phyloP scores from a whole-genome alignment of 1,140 invertebrate species.

The Chionoecetes opilio region DNA sequence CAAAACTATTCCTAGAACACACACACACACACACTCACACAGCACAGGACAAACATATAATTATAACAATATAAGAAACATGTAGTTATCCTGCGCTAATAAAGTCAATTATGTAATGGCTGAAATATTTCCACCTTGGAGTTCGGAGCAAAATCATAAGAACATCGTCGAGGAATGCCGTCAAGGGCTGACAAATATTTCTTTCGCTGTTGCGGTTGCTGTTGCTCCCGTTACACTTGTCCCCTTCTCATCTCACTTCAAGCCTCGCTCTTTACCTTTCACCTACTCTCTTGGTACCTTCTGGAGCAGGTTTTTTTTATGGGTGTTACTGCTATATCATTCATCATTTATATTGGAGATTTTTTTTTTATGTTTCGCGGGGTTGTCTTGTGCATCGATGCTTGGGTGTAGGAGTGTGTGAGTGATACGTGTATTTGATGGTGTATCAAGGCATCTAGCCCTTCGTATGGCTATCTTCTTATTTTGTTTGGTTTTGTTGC shows the following conservation, averaged over 20 bases:
- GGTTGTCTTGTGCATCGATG: too few species aligned
- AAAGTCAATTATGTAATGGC: background rate
- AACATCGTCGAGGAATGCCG: background rate
- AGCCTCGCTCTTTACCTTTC: background rate
- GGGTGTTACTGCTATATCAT: background rate
- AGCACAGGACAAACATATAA: too few species aligned
- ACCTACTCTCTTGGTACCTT: conserved; percentile 12
- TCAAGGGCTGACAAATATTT: conserved; percentile 17
- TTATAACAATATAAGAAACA: too few species aligned
- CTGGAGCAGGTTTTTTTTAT: background rate
- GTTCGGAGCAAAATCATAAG: background rate
- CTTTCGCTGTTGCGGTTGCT: background rate
- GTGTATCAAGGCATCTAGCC: background rate
- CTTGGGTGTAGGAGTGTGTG: too few species aligned
- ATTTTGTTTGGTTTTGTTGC: background rate
- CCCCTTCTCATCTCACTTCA: background rate
- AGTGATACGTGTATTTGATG: too few species aligned
- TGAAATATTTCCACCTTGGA: background rate
- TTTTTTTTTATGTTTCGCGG: background rate
- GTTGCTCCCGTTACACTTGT: background rate
- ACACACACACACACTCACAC: background rate
- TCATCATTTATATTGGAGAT: background rate
- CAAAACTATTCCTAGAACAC: background rate
- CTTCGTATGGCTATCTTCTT: too few species aligned
- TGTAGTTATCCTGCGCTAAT: too few species aligned